Evolutionary conservation across 2,797 vertebrate species (phyloP), one percentile per base, ranked within the genome.

Genomic region (Enteromius trimaculatus): DNA sequence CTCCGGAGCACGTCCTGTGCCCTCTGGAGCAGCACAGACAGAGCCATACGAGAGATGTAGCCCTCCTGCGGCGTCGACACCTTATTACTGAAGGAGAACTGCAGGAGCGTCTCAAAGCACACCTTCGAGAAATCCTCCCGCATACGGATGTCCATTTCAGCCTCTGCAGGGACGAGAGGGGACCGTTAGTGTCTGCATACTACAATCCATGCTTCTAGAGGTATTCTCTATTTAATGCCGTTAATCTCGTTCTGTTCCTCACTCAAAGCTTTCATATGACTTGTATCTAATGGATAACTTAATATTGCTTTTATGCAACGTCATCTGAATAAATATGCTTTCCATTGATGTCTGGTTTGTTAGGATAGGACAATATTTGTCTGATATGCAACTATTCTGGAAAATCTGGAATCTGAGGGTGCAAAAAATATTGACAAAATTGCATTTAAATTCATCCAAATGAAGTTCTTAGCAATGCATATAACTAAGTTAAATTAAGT

Each of bases 41-140:
- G 97, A 0, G 98, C 98, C 98, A 99, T 98, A 77, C 98, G 96
- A 21, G 98, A 99, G 92, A 99, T 99, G 92, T 98, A 99, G 84
- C 98, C 98, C 95, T 99, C 98, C 92, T 99, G 97, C n/a, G 98
- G 97, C n/a, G 97, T 99, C 84, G 96, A 96, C 86, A 96, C 97
- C 93, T 98, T 98, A 93, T 98, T 98, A 95, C 98, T 99, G 94
- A 99, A 99, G 89, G 98, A 99, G 92, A 99, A 99, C 94, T 99
- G 98, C 51, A 99, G 96, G 88, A 99, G 90, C 0, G 97, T 99
- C 94, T 99, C 98, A 84, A 99, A 99, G 89, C 98, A 99, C 91
- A 99, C 97, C 92, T 99, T 99, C 3, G 98, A 99, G 92, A 99
- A 99, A 60, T 98, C 97, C 90, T 99, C 98, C 89, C 98, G 94